Conservation (phyloP, 2,113 vertebrate genomes). For the Phaethon lepturus region DNA sequence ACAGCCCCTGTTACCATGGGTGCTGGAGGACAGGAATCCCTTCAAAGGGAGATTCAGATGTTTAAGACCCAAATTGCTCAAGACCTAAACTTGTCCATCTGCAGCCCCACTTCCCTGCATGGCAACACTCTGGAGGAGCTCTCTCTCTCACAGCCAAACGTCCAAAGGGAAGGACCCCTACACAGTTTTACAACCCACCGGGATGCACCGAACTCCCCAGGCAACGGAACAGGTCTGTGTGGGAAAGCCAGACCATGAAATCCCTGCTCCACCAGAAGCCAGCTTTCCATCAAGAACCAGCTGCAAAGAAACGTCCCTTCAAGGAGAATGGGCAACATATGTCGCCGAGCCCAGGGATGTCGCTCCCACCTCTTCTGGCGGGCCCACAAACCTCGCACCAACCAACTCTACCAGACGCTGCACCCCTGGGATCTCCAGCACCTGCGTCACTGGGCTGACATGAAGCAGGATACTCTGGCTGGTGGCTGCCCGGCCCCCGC, state of each 20-base stretch:
- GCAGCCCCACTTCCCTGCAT: rapidly evolving
- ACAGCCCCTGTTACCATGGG: background rate
- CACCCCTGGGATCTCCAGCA: background rate
- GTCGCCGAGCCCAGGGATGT: background rate
- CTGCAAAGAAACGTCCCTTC: background rate
- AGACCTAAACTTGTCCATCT: background rate
- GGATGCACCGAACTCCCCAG: background rate
- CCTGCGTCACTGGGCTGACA: rapidly evolving
- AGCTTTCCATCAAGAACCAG: background rate
- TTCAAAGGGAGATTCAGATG: background rate
- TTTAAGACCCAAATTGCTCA: background rate
- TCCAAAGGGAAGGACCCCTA: background rate
- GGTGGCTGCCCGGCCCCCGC: too few species aligned
- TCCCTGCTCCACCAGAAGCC: background rate
- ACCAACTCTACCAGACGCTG: background rate
- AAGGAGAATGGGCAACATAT: rapidly evolving
- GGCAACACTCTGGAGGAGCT: rapidly evolving
- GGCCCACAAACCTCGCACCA: background rate
- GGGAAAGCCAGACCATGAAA: background rate
- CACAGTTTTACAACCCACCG: background rate
- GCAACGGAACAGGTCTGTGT: background rate
- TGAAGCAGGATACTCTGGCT: background rate
- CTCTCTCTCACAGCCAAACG: background rate
- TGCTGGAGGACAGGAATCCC: background rate
- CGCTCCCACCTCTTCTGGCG: rapidly evolving